Evolutionary conservation across 2,888 invertebrate species (phyloP), one percentile per base, ranked within the genome.

Genomic region (Stratiomys singularior): DNA sequence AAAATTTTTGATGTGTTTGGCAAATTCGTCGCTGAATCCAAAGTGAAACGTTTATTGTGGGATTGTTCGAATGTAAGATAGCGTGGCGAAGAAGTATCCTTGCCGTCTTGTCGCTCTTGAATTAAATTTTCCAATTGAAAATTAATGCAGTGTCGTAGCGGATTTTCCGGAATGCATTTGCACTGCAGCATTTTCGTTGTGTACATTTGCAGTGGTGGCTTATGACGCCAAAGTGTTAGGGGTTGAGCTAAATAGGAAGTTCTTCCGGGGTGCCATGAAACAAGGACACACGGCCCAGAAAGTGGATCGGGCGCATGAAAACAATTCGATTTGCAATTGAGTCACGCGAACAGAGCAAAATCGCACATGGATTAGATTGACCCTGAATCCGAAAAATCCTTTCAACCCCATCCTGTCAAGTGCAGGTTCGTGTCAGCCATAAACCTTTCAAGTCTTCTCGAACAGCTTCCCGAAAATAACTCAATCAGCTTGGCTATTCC

Each of bases 201-300:
- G 37, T 37, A 37, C 37, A 3, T 5, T 37, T 5, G 37, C 37
- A 37, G 37, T 37, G 37, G 5, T 37, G 5, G 37, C 5, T 52
- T 52, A 4, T 52, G n/a, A 52, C 52, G 52, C 18, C 52, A 52
- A 2, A 13, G 18, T 3, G 18, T 13, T 13, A 9, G 52, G 15
- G 52, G 52, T 15, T 13, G 52, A 5, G 37, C 37, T 37, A 37
- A 37, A 9, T 13, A 18, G 52, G 18, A 60, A 60, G 13, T 60
- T 52, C 7, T 52, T 60, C 13, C 58, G 23, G 23, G 25, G 58
- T 60, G 18, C 58, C 58, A 25, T 25, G 58, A 21, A 25, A 28
- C 63, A 63, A 63, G 63, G 63, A 63, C 63, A 63, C 9, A 63
- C 25, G 28, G 28, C 27, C n/a, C n/a, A n/a, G n/a, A 28, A 63